A percentile compares a stretch with the other conserved stretches of the same genome.
Evolutionary conservation across 2,888 invertebrate species (phyloP).

Genomic region (Sussaba pulchella): DNA sequence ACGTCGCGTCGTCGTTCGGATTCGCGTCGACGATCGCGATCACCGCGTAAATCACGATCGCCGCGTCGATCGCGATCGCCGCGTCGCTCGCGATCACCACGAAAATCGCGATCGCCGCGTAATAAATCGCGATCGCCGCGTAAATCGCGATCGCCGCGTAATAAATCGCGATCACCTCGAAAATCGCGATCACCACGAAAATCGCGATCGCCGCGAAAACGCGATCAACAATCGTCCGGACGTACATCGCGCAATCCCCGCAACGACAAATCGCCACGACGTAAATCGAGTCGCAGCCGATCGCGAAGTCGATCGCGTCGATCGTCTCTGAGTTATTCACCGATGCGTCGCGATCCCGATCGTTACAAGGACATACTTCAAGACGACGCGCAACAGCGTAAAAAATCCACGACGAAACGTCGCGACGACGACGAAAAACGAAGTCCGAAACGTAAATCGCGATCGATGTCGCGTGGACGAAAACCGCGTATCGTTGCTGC

Average conservation of each 20-base stretch:
- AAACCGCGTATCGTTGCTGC: constrained; percentile 74
- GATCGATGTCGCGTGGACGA: constrained; percentile 75
- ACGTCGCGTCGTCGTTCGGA: constrained; percentile 67
- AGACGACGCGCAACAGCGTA: constrained; percentile 85
- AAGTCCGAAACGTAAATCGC: constrained; percentile 70
- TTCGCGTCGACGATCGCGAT: constrained; percentile 66
- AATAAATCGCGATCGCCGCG: constrained; percentile 66
- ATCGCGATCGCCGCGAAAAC: constrained; percentile 71
- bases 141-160: constrained; percentile 72
- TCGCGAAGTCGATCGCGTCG: constrained; percentile 84
- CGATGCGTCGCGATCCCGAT: constrained; percentile 89
- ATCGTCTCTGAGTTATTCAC: constrained; percentile 89
- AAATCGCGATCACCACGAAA: too few relatives aligned
- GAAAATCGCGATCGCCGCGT: too few relatives aligned
- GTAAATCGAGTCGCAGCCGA: constrained; percentile 71
- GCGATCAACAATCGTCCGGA: constrained; percentile 69
- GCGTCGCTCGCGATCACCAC: constrained; percentile 61
- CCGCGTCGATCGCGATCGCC: constrained; percentile 70
- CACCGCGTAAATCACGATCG: constrained; percentile 39
- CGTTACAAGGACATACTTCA: constrained; percentile 89
- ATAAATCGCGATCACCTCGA: too few relatives aligned
- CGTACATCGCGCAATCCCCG: constrained; percentile 65
- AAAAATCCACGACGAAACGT: constrained; percentile 69
- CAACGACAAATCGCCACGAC: constrained; percentile 71
- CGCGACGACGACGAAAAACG: constrained; percentile 36